These are phyloP conservation scores for Chrysolina americana DNA, from an alignment of 2,888 invertebrate genomes.

Conservation along the genomic window DNA sequence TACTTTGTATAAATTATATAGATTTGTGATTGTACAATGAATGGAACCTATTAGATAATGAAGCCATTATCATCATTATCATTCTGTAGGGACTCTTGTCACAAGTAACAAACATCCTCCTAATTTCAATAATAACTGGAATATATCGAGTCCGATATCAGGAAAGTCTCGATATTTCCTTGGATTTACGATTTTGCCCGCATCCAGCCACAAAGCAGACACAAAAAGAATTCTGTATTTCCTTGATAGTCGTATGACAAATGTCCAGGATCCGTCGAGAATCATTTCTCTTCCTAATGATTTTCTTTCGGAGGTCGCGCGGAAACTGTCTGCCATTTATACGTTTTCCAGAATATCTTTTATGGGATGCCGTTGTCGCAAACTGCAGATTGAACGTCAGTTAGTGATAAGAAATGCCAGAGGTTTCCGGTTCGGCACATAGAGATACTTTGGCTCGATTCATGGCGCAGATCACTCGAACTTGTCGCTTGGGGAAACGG, in stretches of 20 bases:
- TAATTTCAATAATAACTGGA: slow-evolving; percentile 42
- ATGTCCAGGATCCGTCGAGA: slow-evolving; percentile 35
- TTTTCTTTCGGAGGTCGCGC: slow-evolving; percentile 34
- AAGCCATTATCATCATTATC: too few species aligned
- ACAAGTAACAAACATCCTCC: too few species aligned
- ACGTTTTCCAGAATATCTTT: slow-evolving; percentile 37
- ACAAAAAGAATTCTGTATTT: slow-evolving; percentile 46
- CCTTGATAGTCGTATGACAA: slow-evolving; percentile 44
- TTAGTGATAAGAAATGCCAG: slow-evolving; percentile 34
- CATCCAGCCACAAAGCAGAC: slow-evolving; percentile 22
- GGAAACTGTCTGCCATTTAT: slow-evolving; percentile 38
- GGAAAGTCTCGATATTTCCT: slow-evolving; percentile 37
- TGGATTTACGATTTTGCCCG: slow-evolving; percentile 38
- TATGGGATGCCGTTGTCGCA: slow-evolving; percentile 39
- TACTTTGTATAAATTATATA: too few species aligned
- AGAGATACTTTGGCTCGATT: not conserved
- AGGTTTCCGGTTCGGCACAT: slow-evolving; percentile 14
- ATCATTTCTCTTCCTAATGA: slow-evolving; percentile 48
- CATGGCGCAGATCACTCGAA: not conserved
- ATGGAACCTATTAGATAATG: too few species aligned
- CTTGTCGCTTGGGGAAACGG: not conserved
- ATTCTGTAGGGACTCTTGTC: too few species aligned
- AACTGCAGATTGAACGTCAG: slow-evolving; percentile 40
- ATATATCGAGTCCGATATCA: slow-evolving; percentile 30
- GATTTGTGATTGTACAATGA: too few species aligned